Evolutionary conservation across 2,113 vertebrate species (phyloP).

Genomic region (Campylomormyrus numenius): DNA sequence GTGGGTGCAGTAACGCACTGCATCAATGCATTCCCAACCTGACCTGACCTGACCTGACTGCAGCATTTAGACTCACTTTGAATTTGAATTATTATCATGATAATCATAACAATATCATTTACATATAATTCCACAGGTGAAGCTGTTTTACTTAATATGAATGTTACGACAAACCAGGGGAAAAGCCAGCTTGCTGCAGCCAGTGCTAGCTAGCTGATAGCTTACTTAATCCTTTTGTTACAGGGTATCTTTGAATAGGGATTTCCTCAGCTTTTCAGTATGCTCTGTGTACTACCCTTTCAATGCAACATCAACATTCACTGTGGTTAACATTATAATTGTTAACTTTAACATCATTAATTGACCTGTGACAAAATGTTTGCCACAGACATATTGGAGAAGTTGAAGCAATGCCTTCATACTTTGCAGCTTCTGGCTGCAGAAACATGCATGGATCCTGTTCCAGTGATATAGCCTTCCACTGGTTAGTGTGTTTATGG

Average conservation of each 20-base stretch:
- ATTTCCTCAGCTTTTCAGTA: neutral
- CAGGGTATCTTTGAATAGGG: neutral
- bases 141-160: neutral
- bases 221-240: neutral
- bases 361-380: neutral
- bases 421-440: too few species aligned
- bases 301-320: neutral
- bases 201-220: neutral
- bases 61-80: neutral
- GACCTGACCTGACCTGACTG: neutral
- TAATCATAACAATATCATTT: neutral
- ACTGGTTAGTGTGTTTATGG: too few species aligned
- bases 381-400: neutral
- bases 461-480: too few species aligned
- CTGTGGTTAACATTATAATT: neutral
- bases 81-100: neutral
- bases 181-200: neutral
- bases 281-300: neutral
- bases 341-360: neutral
- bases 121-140: neutral
- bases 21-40: neutral
- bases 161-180: neutral
- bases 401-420: too few species aligned
- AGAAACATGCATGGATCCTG: too few species aligned
- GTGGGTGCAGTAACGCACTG: neutral